Evolutionary conservation across 2,888 invertebrate species (phyloP), one percentile per base, ranked within the genome.

Genomic region (Gisinianus flammeolus): DNA sequence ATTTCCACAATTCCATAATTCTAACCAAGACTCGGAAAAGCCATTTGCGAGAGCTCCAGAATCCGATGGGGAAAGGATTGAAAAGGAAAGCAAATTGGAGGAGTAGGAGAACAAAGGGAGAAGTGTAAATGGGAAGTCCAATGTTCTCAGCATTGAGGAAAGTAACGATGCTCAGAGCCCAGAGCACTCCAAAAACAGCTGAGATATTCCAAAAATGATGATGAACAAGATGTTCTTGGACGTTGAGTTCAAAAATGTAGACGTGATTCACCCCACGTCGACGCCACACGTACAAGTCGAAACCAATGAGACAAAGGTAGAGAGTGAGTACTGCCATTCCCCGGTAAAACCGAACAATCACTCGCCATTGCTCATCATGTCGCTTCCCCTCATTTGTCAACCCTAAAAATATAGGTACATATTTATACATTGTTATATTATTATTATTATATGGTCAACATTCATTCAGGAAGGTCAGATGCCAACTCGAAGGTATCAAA

Each of bases 181-280:
- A 76, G 8, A 54, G 3, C 22, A 76, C 56, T 5, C 76, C 76
- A 10, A 76, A 56, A 16, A 69, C 22, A 31, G 76, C 76, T n/a
- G 76, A 19, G 6, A 76, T 54, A 33, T 56, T 69, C 76, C 76
- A 76, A 24, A 68, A 69, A 12, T 76, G 58, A 33, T 76, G 76
- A 54, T 68, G 76, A 31, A 56, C 56, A 16, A 76, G 28, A 31
- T 76, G 26, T 22, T 69, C 31, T 8, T 26, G 8, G 0, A 28
- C 22, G 26, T 76, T 67, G 52, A 68, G 28, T 24, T 69, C 69
- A 58, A 76, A 76, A 58, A 76, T 76, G 69, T 56, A 69, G 1
- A 56, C 56, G 31, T 76, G 54, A 54, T 76, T 69, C 0, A 76
- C 69, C 10, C 76, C 76, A 0, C 22, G 22, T 24, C 52, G 31